Evolutionary conservation across 1,140 invertebrate genomes (phyloP), one percentile per base, ranked within the genome.

Genomic region (Bombus cullumanus): DNA sequence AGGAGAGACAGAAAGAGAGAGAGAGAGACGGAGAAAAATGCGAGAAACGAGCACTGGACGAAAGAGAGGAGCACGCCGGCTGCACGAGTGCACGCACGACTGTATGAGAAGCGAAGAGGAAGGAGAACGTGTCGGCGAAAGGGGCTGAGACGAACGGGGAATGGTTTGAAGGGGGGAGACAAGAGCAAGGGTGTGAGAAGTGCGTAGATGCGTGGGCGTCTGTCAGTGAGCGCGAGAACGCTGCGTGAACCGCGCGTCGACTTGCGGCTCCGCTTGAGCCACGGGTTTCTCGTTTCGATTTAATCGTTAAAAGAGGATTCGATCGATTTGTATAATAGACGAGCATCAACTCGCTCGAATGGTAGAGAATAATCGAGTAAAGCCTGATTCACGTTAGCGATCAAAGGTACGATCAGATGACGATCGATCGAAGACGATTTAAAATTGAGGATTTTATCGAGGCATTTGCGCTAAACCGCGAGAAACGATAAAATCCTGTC

Each of bases 171-270:
- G 25, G 41, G 39, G 69, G 25, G 41, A 57, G 41, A 62, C 31
- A 39, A 69, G 31, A 15, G 15, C 15, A 62, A 10, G 69, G 79
- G 62, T 41, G 80, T 39, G 66, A 79, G 78, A 75, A 90, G 84
- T 81, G 81, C 73, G 83, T 62, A 89, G 80, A 89, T 87, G 90
- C 89, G 92, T 93, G 90, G 93, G 92, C 90, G 90, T 80, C 74
- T 88, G 89, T 90, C 89, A 90, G 90, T 89, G 85, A 88, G 83
- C 80, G 66, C 82, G 87, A 87, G 89, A 92, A 90, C 88, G 83
- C 81, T 89, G 84, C 80, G 85, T 89, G 83, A 86, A 86, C 69
- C 68, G 74, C 81, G 81, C 31, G 86, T 74, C 76, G 64, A 64
- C 68, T 89, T 83, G 84, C 75, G 62, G 88, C 77, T 87, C 68